Conservation (phyloP, 2,113 vertebrate genomes). For the Gallinago jamesoni region DNA sequence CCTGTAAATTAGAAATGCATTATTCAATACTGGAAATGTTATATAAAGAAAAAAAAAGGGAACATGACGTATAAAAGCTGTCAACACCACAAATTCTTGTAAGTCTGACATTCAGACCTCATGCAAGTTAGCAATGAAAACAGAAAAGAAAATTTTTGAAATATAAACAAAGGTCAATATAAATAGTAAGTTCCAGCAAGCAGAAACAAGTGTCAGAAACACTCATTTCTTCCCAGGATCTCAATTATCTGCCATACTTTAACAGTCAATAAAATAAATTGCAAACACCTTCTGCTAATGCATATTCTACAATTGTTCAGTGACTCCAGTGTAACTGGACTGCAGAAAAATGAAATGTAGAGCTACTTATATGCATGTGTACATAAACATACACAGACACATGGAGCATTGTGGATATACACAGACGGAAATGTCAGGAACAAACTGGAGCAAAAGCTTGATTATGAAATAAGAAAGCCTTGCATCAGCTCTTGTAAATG, state of each 20-base stretch:
- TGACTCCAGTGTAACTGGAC: not conserved
- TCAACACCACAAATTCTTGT: not conserved
- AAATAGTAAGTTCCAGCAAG: not conserved
- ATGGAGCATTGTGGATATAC: not conserved
- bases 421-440: not conserved
- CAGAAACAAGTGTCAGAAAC: not conserved
- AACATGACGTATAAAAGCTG: not conserved
- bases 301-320: not conserved
- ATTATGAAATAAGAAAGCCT: not conserved
- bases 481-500: not conserved
- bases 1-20: conserved; percentile 74
- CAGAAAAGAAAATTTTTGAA: not conserved
- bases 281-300: not conserved
- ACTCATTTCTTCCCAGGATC: not conserved
- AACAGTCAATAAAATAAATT: not conserved
- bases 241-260: not conserved
- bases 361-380: not conserved
- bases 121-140: not conserved
- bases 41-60: not conserved
- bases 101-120: not conserved
- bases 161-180: not conserved
- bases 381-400: not conserved
- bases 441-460: not conserved
- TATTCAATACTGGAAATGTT: not conserved
- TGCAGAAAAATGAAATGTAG: not conserved